These are phyloP conservation scores for Rana temporaria DNA, from an alignment of 2,113 vertebrate genomes.

Conservation along the genomic window DNA sequence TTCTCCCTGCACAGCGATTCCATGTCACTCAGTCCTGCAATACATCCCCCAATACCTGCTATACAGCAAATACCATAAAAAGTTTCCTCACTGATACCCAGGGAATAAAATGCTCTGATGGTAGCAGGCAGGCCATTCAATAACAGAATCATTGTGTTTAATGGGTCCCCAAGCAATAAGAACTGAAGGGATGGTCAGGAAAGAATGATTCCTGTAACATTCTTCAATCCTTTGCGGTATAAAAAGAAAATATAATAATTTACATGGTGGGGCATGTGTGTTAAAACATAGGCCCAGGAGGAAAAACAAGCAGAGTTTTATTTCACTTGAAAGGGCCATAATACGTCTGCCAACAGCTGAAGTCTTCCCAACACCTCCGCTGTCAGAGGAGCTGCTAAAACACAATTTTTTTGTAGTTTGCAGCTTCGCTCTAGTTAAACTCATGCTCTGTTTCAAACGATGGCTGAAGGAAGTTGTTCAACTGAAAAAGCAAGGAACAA, in stretches of 20 bases:
- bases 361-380: slow-evolving; percentile 18
- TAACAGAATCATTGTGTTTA: slow-evolving; percentile 63
- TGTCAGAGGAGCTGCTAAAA: slow-evolving; percentile 34
- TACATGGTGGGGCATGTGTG: slow-evolving; percentile 58
- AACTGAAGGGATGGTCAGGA: slow-evolving; percentile 44
- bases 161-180: slow-evolving; percentile 60
- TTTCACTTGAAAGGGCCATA: slow-evolving; percentile 31
- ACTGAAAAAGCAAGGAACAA: background rate
- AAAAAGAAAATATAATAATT: slow-evolving; percentile 64
- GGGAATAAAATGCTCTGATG: slow-evolving; percentile 66
- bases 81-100: slow-evolving; percentile 64
- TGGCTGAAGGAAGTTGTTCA: background rate
- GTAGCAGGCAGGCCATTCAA: slow-evolving; percentile 69
- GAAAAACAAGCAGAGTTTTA: slow-evolving; percentile 64
- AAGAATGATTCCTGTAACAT: slow-evolving; percentile 60
- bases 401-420: background rate
- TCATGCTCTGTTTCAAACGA: too few species aligned
- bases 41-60: slow-evolving; percentile 56
- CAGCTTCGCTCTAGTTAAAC: background rate
- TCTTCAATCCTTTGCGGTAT: slow-evolving; percentile 67
- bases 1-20: background rate
- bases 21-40: slow-evolving; percentile 50
- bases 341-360: slow-evolving; percentile 11
- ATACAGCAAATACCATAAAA: slow-evolving; percentile 66
- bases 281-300: slow-evolving; percentile 61